These are phyloP conservation scores for Netelia virgata DNA, from an alignment of 2,888 invertebrate species.

Conservation along the genomic window DNA sequence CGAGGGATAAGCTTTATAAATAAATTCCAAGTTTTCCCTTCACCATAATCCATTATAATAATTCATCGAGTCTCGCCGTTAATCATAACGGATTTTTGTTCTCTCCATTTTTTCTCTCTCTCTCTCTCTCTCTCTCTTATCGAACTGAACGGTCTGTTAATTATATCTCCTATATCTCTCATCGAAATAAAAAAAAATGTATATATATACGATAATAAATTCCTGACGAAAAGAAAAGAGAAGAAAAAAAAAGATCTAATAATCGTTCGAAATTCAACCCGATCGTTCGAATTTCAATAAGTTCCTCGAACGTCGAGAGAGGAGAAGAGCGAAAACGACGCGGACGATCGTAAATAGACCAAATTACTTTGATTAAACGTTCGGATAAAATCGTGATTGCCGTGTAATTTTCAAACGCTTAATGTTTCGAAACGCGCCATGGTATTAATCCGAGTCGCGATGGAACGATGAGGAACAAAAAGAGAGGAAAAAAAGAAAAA, in stretches of 20 bases:
- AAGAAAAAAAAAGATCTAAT: not conserved
- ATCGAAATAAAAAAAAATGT: not conserved
- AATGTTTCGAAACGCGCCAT: constrained; percentile 34
- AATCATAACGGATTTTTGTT: not conserved
- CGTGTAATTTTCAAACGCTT: constrained; percentile 56
- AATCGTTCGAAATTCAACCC: not conserved
- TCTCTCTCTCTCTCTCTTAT: constrained; percentile 4
- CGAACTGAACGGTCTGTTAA: not conserved
- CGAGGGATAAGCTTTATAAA: not conserved
- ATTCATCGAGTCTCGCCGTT: constrained; percentile 36
- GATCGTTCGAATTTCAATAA: not conserved
- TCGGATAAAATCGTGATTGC: constrained; percentile 47
- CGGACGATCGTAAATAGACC: not conserved
- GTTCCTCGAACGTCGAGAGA: too few species aligned
- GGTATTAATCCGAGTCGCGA: constrained; percentile 32
- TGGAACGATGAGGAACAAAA: not conserved
- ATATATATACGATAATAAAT: not conserved
- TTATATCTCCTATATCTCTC: not conserved
- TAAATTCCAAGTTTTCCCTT: not conserved
- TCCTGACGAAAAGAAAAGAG: not conserved
- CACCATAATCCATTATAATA: not conserved
- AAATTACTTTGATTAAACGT: constrained; percentile 48
- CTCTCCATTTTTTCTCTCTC: not conserved
- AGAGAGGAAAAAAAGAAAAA: constrained; percentile 16
- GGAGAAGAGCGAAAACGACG: too few species aligned